A percentile compares a stretch with the other conserved stretches of the same genome.
Conservation (phyloP, 2,888 invertebrate genomes). For the Plagiodera versicolora region DNA sequence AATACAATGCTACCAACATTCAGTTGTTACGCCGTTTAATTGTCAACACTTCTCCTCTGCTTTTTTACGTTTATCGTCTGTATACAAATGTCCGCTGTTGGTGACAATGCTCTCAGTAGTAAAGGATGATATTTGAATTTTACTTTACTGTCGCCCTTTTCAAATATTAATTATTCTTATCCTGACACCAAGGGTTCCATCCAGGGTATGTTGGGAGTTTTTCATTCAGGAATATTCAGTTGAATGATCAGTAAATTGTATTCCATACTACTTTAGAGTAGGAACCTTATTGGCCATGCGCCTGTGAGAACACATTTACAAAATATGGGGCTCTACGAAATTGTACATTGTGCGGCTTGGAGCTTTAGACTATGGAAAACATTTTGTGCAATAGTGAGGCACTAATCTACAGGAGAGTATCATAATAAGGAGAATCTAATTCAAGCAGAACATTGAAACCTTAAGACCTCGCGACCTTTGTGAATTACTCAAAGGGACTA, state of each 20-base stretch:
- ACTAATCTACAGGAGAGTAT: too few species aligned
- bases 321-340: too few species aligned
- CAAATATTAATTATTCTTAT: slow-evolving; percentile 45
- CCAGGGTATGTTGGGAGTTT: slow-evolving; percentile 11
- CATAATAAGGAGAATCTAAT: too few species aligned
- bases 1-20: slow-evolving; percentile 44
- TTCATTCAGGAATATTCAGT: slow-evolving; percentile 14
- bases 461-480: too few species aligned
- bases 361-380: too few species aligned
- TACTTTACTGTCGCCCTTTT: slow-evolving; percentile 44
- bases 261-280: too few species aligned
- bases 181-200: slow-evolving; percentile 10
- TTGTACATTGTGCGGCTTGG: too few species aligned
- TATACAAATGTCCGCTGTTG: slow-evolving; percentile 50
- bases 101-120: slow-evolving; percentile 44
- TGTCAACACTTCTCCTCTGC: slow-evolving; percentile 50
- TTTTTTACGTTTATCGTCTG: slow-evolving; percentile 46
- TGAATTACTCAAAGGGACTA: too few species aligned
- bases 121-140: slow-evolving; percentile 49
- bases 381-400: too few species aligned
- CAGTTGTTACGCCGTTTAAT: slow-evolving; percentile 51
- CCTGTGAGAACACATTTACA: too few species aligned
- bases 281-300: too few species aligned
- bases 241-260: neutral
- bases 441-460: too few species aligned